Evolutionary conservation across 2,797 vertebrate species (phyloP).

Genomic region (Enteromius unitaeniatus): DNA sequence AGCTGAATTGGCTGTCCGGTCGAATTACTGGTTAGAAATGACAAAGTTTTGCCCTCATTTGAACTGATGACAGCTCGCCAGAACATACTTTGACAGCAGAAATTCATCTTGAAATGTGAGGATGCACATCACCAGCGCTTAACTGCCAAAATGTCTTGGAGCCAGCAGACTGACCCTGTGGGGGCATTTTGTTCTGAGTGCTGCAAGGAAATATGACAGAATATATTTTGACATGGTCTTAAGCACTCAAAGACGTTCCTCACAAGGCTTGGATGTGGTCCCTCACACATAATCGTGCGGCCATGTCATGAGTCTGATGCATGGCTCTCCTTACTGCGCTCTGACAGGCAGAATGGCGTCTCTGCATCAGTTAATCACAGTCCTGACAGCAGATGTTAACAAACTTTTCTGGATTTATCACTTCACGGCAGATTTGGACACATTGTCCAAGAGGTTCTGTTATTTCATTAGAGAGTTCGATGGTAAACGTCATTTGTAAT

Average conservation of each 20-base stretch:
- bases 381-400: conserved; percentile 39
- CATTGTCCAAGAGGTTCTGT: conserved; percentile 18
- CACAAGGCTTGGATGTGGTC: conserved; percentile 60
- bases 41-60: not conserved
- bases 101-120: conserved; percentile 19
- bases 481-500: conserved; percentile 3
- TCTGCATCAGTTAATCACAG: not conserved
- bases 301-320: conserved; percentile 20
- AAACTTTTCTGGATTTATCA: conserved; percentile 35
- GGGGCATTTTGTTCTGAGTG: not conserved
- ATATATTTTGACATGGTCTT: conserved; percentile 63
- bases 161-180: not conserved
- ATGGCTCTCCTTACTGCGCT: not conserved
- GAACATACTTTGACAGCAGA: not conserved
- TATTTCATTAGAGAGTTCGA: conserved; percentile 2
- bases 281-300: conserved; percentile 63
- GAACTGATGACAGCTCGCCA: not conserved
- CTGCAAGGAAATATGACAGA: conserved; percentile 51
- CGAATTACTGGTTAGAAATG: not conserved
- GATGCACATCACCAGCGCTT: not conserved
- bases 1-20: not conserved
- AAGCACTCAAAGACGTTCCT: conserved; percentile 65
- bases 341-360: conserved; percentile 10
- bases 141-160: not conserved
- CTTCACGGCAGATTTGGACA: conserved; percentile 9